Evolutionary conservation across 2,797 vertebrate species (phyloP), one percentile per base, ranked within the genome.

Genomic region (Champsocephalus esox): DNA sequence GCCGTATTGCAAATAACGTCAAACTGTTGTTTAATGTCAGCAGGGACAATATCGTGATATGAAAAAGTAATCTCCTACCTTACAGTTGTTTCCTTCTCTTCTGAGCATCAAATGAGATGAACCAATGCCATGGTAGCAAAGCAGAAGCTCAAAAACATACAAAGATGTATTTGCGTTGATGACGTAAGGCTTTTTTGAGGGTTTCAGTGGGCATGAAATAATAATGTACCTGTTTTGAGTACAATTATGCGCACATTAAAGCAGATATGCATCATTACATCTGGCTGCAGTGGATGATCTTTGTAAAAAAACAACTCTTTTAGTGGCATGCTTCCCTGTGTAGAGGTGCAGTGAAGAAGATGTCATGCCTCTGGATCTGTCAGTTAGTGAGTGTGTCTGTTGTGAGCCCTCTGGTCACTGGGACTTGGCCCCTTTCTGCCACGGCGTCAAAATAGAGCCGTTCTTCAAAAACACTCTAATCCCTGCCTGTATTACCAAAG

Each of bases 401-500:
- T 78, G 69, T 75, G 86, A 85, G 83, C 78, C 76, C 41, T 82
- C 81, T 77, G 82, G 88, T 89, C 82, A 72, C 79, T 84, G 84
- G 76, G 79, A 88, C 78, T 81, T 75, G 86, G 82, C 88, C 88
- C 79, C 84, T 77, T 76, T 74, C 73, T 87, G 81, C 86, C 61
- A 17, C 48, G 67, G 82, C 89, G 70, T 89, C 84, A 89, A 92
- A 93, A 89, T 83, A 85, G 83, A 92, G 86, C 81, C 77, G 87
- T 50, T 83, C 85, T 91, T 93, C 75, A 88, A 91, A 92, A 92
- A 82, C 49, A 38, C 87, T 87, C 70, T 90, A 92, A 94, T 92
- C 92, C 93, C 91, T 85, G 58, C 76, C 43, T 79, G 89, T 88
- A 91, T 93, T 93, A 94, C 89, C 79, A 64, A 92, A 90, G 88